Base-by-base conservation (phyloP, 2,113 vertebrate genomes). In the Ariopsis seemanni region DNA sequence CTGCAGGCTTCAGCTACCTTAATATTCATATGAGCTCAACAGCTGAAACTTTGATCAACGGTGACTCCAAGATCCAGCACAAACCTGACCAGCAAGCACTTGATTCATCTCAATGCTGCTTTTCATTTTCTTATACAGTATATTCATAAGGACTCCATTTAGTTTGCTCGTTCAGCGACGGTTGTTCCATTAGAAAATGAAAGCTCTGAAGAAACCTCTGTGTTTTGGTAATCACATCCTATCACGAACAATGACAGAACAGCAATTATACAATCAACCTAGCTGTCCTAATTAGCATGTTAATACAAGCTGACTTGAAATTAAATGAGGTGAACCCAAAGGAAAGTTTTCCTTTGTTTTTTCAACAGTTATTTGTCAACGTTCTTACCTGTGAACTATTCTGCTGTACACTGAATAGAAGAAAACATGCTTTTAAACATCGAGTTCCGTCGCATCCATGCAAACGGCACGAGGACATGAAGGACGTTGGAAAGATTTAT, bases 201-300 rank as follows among this genome's bases (percentile, higher is more conserved):
- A 69, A 55, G 8, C 27, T 50, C 52, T 30, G 10, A 67, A 34
- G 20, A 53, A n/a, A 69, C n/a, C 62, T 57, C 20, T 86, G 74
- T 67, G 75, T 79, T 85, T 79, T 55, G 60, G 17, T 67, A 67
- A 67, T 25, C 22, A 27, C 85, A 30, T 69, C 50, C 48, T 52
- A 86, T 65, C 75, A 55, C 85, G 58, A 81, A 60, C 85, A 58
- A 48, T 53, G 85, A 57, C 77, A 79, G 48, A 69, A 65, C 9
- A 14, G 9, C 65, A 87, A 82, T 87, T 62, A 87, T 74, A 69
- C 79, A 60, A 62, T 72, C 52, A 72, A 79, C 50, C 78, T 72
- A 50, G 25, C n/a, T 82, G 65, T 50, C 14, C 30, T 72, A 87
- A 87, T 87, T 82, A 82, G 55, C 34, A 58, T 48, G 75, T 15